Base-by-base conservation (phyloP, 92 coral and sea anemone species). In the Blastomussa wellsi region DNA sequence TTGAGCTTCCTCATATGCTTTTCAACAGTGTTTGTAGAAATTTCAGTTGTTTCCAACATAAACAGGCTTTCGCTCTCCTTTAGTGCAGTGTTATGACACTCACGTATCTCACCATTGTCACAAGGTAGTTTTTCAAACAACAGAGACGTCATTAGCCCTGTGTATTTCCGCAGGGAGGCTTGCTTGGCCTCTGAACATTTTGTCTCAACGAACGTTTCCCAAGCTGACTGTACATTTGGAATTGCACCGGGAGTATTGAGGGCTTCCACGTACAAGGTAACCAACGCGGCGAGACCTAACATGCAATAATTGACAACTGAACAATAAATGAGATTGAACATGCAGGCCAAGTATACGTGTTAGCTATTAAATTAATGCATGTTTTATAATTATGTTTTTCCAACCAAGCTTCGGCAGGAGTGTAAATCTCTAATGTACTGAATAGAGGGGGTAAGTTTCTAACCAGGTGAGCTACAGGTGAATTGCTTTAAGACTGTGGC, bases 241-340 rank as follows among this genome's bases (percentile, higher is more conserved):
- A 94, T 86, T 32, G 88, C 85, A 38, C 88, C 92, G 1, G 98
- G 92, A 47, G 91, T 87, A 82, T 94, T 94, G 74, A 92, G 85
- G 13, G 93, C 93, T 7, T 88, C 70, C 29, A 90, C 93, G 66
- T 87, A 94, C 19, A 82, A 66, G 29, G 74, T 83, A 28, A 88
- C 77, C 84, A 94, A 64, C 8, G 89, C 90, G 11, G 93, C 98
- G 6, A 92, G 90, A 31, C 90, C 92, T 89, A 62, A 55, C 28
- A 33, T 32, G 11, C 4, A 68, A 17, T 10, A 68, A 68, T 19
- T 8, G 0, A 16, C 35, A 5, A 35, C 17, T 68, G 20, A 33
- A 67, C 35, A 28, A 17, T 41, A 3, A 41, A 41, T 41, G 44
- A 41, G 44, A 41, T 41, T 41, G 7, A 41, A 7, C 7, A 41